Evolutionary conservation across 2,888 invertebrate genomes (phyloP), one percentile per base, ranked within the genome.

Genomic region (Idaea aversata): DNA sequence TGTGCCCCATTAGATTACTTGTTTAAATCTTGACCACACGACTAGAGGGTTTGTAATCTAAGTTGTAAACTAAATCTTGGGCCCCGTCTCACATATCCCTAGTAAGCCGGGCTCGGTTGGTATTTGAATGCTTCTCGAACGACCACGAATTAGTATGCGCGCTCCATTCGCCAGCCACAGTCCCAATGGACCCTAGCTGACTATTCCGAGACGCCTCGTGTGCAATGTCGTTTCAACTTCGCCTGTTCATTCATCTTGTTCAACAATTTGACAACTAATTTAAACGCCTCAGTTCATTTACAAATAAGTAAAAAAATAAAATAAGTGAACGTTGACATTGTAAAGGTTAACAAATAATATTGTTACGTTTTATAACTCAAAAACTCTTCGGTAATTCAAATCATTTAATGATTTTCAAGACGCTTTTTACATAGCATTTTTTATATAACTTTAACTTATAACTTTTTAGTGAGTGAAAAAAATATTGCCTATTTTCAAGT

Each of bases 31-130:
- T 92, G 92, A 92, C 92, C 92, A 89, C 89, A 85, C 84, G 79
- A 75, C 76, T 75, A 79, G 75, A 72, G 74, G 75, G 77, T 68
- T 76, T 75, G 85, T 91, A 92, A 92, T 92, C 91, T 91, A 87
- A 91, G 91, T 91, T 90, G 88, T 91, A 89, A 90, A 91, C 89
- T 91, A 91, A 91, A 88, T 91, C 93, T 92, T 92, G 85, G 89
- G 86, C 77, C 76, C 77, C 83, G 87, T 87, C 88, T 90, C 91
- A 91, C 92, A 92, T 91, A 91, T 91, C 91, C 89, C 83, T 77
- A 67, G 85, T 91, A 92, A 91, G 89, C 93, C 80, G 73, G 88
- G 88, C 88, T 85, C 75, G 78, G 85, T 81, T 83, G 87, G 83
- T 86, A 87, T 91, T 90, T 89, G 91, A 91, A 92, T 90, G 91